Conservation (phyloP, 2,888 invertebrate species). For the Thymelicus lineola region DNA sequence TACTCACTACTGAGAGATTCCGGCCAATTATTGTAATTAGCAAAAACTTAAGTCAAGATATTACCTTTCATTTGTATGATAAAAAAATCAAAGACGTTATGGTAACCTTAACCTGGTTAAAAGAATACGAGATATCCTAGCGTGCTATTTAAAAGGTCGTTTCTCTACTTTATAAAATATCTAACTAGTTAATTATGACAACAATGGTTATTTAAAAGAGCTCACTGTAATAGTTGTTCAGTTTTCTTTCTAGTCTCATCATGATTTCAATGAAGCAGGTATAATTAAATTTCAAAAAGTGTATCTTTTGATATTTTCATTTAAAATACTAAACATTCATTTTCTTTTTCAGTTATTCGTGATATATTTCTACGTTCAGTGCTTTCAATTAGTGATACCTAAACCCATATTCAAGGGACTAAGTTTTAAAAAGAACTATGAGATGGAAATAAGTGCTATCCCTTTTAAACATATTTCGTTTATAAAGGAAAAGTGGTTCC, state of each 20-base stretch:
- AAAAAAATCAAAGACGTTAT: constrained; percentile 12
- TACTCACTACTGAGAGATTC: too few species aligned
- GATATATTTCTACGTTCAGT: constrained; percentile 45
- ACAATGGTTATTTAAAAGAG: constrained; percentile 29
- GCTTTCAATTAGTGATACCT: constrained; percentile 41
- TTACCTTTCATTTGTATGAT: neutral
- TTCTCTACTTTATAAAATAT: constrained; percentile 20
- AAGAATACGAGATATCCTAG: constrained; percentile 36
- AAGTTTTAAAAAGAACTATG: constrained; percentile 57
- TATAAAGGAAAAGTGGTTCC: constrained; percentile 61
- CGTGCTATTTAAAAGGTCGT: constrained; percentile 44
- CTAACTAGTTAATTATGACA: constrained; percentile 18
- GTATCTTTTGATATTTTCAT: constrained; percentile 6
- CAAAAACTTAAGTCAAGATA: neutral
- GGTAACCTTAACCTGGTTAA: constrained; percentile 40
- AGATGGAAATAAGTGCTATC: constrained; percentile 56
- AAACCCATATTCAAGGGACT: constrained; percentile 54
- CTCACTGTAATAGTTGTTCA: constrained; percentile 7
- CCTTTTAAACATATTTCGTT: constrained; percentile 57
- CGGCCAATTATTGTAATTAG: neutral
- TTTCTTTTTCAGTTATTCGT: constrained; percentile 46
- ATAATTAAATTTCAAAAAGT: neutral
- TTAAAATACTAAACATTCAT: constrained; percentile 20
- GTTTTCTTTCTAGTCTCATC: constrained; percentile 34
- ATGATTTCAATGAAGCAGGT: constrained; percentile 30